Conservation (phyloP, 2,113 vertebrate species). For the Ifrita kowaldi region DNA sequence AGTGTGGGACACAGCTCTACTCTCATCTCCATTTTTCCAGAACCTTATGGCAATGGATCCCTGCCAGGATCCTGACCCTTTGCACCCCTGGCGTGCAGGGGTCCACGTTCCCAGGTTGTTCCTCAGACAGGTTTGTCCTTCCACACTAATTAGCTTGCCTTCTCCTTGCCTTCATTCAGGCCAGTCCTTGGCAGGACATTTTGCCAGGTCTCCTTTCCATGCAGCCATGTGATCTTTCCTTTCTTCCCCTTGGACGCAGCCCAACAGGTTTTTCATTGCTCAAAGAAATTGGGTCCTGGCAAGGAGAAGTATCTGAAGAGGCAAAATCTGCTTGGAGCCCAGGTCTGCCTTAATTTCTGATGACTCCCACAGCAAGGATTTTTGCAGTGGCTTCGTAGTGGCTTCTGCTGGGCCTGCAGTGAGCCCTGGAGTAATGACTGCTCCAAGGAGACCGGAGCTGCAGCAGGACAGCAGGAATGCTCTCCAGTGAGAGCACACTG, state of each 20-base stretch:
- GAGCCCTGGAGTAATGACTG: not conserved
- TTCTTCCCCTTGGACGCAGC: not conserved
- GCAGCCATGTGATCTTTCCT: not conserved
- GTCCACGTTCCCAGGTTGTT: not conserved
- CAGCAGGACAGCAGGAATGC: not conserved
- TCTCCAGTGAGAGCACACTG: not conserved
- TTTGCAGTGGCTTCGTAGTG: not conserved
- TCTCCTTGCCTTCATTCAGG: not conserved
- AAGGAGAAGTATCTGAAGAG: not conserved
- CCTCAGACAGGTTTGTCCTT: not conserved
- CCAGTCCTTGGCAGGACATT: not conserved
- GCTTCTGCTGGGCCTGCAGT: not conserved
- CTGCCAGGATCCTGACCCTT: not conserved
- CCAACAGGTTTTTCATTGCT: not conserved
- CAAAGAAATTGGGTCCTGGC: not conserved
- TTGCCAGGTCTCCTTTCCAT: not conserved
- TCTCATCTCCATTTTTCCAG: not conserved
- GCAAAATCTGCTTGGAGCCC: not conserved
- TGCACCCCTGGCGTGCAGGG: accelerated
- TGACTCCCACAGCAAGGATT: not conserved
- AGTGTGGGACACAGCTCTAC: not conserved
- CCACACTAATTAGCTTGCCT: not conserved
- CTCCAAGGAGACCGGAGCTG: not conserved
- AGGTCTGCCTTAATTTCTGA: not conserved
- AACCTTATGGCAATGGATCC: not conserved